Evolutionary conservation across 2,888 invertebrate species (phyloP).

Genomic region (Gari tellinella): DNA sequence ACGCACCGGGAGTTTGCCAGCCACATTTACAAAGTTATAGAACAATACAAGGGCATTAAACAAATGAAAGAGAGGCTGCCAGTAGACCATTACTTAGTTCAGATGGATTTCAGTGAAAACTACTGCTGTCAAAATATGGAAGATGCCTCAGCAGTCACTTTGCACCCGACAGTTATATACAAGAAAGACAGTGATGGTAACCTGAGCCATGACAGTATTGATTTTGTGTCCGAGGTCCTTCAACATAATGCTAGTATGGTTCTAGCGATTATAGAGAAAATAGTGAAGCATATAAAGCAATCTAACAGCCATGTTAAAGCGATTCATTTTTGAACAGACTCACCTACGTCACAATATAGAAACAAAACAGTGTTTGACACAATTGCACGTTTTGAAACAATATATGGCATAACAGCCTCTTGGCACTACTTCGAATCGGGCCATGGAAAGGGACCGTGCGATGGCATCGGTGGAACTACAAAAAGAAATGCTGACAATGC

Average conservation of each 20-base stretch:
- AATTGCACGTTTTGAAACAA: neutral
- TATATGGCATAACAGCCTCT: constrained; percentile 5
- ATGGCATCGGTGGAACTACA: constrained; percentile 1
- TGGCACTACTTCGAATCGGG: constrained; percentile 43
- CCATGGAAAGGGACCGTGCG: constrained; percentile 26
- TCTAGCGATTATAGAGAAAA: no score
- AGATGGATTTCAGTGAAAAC: constrained; percentile 34
- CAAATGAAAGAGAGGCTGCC: constrained; percentile 40
- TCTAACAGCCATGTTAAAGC: no score
- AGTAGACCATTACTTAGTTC: no score
- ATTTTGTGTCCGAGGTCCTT: constrained; percentile 29
- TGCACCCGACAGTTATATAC: constrained; percentile 39
- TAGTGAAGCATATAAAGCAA: no score
- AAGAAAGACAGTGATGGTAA: constrained; percentile 9
- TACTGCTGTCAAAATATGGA: constrained; percentile 25
- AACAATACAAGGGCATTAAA: constrained; percentile 15
- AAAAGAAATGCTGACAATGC: constrained; percentile 1
- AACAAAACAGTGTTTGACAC: constrained; percentile 22
- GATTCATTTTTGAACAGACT: constrained; percentile 46
- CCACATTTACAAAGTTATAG: constrained; percentile 25
- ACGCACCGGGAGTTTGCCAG: constrained; percentile 64
- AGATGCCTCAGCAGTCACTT: constrained; percentile 24
- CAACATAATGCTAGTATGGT: constrained; percentile 25
- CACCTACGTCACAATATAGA: constrained; percentile 31
- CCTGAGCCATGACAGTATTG: constrained; percentile 25